These are phyloP conservation scores for Cygnus atratus DNA, from an alignment of 2,113 vertebrate species.

Conservation along the genomic window DNA sequence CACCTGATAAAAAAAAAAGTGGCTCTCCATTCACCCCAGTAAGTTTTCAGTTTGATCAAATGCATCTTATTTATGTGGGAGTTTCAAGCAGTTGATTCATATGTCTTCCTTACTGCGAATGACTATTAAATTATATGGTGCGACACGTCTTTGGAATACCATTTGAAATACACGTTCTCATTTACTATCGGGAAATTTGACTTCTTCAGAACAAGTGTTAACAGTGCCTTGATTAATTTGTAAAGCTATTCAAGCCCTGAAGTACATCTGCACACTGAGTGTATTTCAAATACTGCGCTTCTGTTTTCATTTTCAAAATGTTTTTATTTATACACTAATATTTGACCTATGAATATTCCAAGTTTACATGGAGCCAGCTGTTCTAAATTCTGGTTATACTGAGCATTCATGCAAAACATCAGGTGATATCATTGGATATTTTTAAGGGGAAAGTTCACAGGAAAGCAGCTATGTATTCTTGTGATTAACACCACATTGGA, in stretches of 20 bases:
- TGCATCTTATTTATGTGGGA: background rate
- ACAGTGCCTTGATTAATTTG: conserved; percentile 44
- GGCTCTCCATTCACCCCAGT: background rate
- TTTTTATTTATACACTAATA: conserved; percentile 65
- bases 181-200: conserved; percentile 27
- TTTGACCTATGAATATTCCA: conserved; percentile 59
- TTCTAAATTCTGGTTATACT: conserved; percentile 46
- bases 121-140: background rate
- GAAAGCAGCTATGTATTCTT: conserved; percentile 66
- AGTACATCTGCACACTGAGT: conserved; percentile 42
- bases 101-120: background rate
- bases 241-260: conserved; percentile 52
- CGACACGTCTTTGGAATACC: background rate
- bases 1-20: background rate
- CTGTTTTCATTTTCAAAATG: conserved; percentile 58
- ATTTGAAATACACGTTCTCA: conserved; percentile 7
- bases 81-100: background rate
- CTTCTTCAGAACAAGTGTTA: conserved; percentile 35
- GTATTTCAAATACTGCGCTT: conserved; percentile 58
- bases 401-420: conserved; percentile 32
- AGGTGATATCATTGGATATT: conserved; percentile 61
- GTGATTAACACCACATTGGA: conserved; percentile 62
- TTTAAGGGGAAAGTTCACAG: conserved; percentile 66
- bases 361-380: conserved; percentile 58
- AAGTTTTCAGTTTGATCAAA: background rate